These are phyloP conservation scores for Pangasius krempfi DNA, from an alignment of 2,797 vertebrate species.

Conservation along the genomic window DNA sequence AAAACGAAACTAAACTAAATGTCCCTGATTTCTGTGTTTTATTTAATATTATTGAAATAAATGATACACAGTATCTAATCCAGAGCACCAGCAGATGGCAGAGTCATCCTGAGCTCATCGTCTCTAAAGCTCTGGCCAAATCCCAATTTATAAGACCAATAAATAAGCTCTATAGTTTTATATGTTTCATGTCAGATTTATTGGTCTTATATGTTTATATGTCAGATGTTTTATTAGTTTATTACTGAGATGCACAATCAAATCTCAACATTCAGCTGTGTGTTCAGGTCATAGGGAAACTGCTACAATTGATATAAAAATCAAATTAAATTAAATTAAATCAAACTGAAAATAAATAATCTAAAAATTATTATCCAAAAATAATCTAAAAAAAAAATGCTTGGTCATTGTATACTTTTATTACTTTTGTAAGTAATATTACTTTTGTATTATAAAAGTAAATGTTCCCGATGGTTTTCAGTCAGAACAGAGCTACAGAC, in stretches of 20 bases:
- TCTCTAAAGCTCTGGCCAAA: not conserved
- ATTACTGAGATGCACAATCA: not conserved
- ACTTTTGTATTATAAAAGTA: not conserved
- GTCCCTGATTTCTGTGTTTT: not conserved
- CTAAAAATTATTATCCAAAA: too few relatives aligned
- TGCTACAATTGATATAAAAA: too few relatives aligned
- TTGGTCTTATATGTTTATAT: too few relatives aligned
- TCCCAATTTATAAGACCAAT: too few relatives aligned
- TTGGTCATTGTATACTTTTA: too few relatives aligned
- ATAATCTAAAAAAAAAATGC: too few relatives aligned
- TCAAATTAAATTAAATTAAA: too few relatives aligned
- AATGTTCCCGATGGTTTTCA: not conserved
- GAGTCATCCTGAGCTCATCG: constrained; percentile 34
- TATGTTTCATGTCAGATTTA: not conserved
- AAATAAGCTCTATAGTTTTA: not conserved
- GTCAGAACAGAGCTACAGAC: not conserved
- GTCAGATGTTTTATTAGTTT: not conserved
- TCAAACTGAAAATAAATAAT: too few relatives aligned
- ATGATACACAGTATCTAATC: not conserved
- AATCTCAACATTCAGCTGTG: not conserved
- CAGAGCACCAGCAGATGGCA: constrained; percentile 55
- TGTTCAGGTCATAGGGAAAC: not conserved
- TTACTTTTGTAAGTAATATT: too few relatives aligned
- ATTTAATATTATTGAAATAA: not conserved
- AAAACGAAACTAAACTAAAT: not conserved